Base-by-base conservation (phyloP, 1,140 invertebrate genomes). In the Venturia canescens region DNA sequence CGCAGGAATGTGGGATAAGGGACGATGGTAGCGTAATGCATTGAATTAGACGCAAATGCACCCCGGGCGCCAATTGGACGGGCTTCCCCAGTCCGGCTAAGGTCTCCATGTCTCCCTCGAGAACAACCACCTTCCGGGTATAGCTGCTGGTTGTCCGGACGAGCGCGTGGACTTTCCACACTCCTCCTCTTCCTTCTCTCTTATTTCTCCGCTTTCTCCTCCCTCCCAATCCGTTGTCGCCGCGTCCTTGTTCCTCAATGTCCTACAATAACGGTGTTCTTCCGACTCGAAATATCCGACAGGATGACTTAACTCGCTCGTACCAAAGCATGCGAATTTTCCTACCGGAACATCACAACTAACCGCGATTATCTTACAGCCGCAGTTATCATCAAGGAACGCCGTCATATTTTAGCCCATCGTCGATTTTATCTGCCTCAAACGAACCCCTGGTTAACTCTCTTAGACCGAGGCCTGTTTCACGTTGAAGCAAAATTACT, bases 11-110 rank as follows among this genome's bases (percentile, higher is more conserved):
- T 78, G 82, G 63, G 76, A 83, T 79, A 76, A 80, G 82, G 78
- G 78, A 84, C 80, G 75, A 82, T 82, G 85, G 84, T 84, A 85
- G 85, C 87, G 88, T 90, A 90, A 90, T 89, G 89, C 89, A 89
- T 90, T 90, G 89, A 90, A 90, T 90, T 90, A 90, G 89, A 90
- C 89, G 85, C 89, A 90, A 90, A 90, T 90, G 87, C 88, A 90
- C 89, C 89, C 89, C 89, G 87, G 89, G 85, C 89, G 82, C 89
- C 89, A 89, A 90, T 90, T 89, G 89, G 84, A 87, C 86, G 83
- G 84, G 88, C 87, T 89, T 89, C 84, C 87, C 75, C 75, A 31
- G 75, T 77, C 86, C 87, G 84, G 87, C 88, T 88, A 86, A 87
- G 85, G 85, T 85, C 86, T 89, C 84, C 89, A 89, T 87, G 79